Evolutionary conservation across 2,113 vertebrate genomes (phyloP), one percentile per base, ranked within the genome.

Genomic region (Sinocyclocheilus rhinocerous): DNA sequence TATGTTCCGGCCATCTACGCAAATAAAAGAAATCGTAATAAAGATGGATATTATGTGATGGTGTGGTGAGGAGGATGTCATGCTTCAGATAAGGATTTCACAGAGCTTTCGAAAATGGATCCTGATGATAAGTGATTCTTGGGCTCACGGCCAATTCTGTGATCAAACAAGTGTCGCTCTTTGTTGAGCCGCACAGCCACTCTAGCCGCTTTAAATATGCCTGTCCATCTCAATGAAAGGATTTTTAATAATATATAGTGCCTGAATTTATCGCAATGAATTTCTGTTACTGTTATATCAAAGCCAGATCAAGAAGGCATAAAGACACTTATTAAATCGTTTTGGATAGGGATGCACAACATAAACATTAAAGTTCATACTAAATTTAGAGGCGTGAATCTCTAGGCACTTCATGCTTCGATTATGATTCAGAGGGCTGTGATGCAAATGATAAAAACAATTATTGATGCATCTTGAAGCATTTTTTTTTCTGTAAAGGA

Each of bases 71-170:
- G 9, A 52, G 24, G 24, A 76, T 4, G 29, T 70, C 16, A 20
- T 4, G 67, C 3, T 70, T 33, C 13, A 29, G 0, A 59, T 59
- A 69, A 39, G 18, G 26, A 67, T 18, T 67, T 50, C 45, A 77
- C 45, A 77, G 16, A 77, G 76, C 67, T 48, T 24, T 24, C 18
- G 36, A 81, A 63, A 81, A 50, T 33, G 63, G 61, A 33, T 82
- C 18, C 15, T 2, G 24, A 29, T 8, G 24, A 22, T 8, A 70
- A 82, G 45, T 52, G 80, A 69, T 52, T 48, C 24, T 33, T 70
- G 63, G 63, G 80, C 80, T 52, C 48, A 45, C 18, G 0, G 26
- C 45, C 80, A 82, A 50, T 26, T 10, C 42, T 18, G 33, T 42
- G 42, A 33, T 65, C 20, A 48, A 81, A 81, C 36, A 20, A 81